phyloP scores from a whole-genome alignment of 2,888 invertebrate species.

The Sesia bembeciformis region DNA sequence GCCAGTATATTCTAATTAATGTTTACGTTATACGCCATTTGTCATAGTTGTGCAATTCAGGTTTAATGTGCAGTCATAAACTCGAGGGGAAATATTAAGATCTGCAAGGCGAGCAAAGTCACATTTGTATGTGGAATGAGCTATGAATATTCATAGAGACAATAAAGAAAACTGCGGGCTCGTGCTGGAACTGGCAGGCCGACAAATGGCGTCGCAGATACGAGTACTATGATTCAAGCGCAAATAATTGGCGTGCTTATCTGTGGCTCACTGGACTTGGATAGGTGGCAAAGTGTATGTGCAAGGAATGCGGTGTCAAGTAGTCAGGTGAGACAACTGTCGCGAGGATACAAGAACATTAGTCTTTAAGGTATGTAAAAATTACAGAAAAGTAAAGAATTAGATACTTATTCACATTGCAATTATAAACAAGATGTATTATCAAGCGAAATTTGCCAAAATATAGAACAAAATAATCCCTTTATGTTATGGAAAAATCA shows the following conservation, averaged over 20 bases:
- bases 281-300: neutral
- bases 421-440: no score
- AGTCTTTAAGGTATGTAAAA: no score
- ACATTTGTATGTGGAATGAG: slow-evolving; percentile 13
- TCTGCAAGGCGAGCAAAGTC: neutral
- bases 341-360: no score
- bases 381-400: no score
- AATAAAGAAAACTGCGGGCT: slow-evolving; percentile 22
- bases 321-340: no score
- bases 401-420: no score
- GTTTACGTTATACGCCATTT: neutral
- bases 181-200: slow-evolving; percentile 6
- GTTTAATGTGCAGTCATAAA: neutral
- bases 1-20: neutral
- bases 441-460: no score
- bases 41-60: neutral
- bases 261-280: slow-evolving; percentile 22
- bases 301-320: neutral
- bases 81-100: neutral
- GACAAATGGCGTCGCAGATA: slow-evolving; percentile 37
- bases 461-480: no score
- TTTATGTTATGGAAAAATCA: no score
- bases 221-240: slow-evolving; percentile 41
- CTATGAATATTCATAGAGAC: slow-evolving; percentile 40
- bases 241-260: slow-evolving; percentile 45